Conservation (phyloP, 2,888 invertebrate species). For the Cosmopolites sordidus region DNA sequence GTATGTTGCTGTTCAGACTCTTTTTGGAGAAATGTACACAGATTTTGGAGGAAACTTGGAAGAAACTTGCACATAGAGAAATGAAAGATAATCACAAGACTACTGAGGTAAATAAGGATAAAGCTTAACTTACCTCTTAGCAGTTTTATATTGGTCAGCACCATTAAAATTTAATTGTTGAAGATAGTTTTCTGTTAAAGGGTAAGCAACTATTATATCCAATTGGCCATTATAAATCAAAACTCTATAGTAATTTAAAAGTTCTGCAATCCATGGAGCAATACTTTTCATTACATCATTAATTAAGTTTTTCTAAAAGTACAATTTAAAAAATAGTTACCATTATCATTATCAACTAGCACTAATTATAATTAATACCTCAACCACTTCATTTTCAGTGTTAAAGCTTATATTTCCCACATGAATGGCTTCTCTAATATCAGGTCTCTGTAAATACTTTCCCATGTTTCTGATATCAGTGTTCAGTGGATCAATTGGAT, state of each 20-base stretch:
- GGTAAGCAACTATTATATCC: slow-evolving; percentile 88
- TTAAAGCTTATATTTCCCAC: slow-evolving; percentile 77
- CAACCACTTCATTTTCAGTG: slow-evolving; percentile 43
- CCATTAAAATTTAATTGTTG: slow-evolving; percentile 65
- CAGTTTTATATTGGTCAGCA: slow-evolving; percentile 61
- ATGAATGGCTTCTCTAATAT: slow-evolving; percentile 71
- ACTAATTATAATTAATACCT: slow-evolving; percentile 9
- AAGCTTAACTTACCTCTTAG: slow-evolving; percentile 54
- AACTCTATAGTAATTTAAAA: slow-evolving; percentile 65
- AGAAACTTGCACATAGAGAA: no score
- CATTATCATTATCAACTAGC: neutral
- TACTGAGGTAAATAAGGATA: neutral
- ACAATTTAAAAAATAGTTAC: neutral
- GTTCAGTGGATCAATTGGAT: slow-evolving; percentile 54
- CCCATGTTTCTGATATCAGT: slow-evolving; percentile 52
- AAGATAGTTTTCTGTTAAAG: slow-evolving; percentile 76
- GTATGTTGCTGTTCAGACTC: no score
- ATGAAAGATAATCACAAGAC: no score
- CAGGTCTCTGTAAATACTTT: slow-evolving; percentile 58
- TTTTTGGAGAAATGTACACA: no score
- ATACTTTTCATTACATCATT: slow-evolving; percentile 79
- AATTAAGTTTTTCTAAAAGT: slow-evolving; percentile 53
- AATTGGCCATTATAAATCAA: slow-evolving; percentile 87
- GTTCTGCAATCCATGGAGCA: slow-evolving; percentile 65
- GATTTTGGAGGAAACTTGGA: no score